These are phyloP conservation scores for Lepus oiostolus DNA, from an alignment of 2,797 vertebrate species.

Conservation along the genomic window DNA sequence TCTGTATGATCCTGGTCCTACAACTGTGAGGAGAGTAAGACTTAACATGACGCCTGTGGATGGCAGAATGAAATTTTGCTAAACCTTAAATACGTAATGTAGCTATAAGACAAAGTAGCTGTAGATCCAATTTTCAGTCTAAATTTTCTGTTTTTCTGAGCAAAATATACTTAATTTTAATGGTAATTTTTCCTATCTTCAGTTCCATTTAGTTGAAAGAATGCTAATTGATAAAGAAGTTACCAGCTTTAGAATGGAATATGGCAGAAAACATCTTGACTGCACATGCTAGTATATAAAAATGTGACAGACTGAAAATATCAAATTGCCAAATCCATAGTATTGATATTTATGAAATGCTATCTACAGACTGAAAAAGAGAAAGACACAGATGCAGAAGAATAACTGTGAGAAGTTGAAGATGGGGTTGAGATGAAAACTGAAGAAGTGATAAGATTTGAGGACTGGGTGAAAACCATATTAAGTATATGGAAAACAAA, in stretches of 20 bases:
- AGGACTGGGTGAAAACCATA: not conserved
- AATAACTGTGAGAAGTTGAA: not conserved
- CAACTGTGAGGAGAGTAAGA: not conserved
- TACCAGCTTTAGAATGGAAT: not conserved
- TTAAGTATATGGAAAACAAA: not conserved
- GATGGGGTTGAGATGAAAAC: not conserved
- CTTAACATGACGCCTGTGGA: not conserved
- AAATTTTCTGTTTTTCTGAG: not conserved
- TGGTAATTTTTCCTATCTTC: not conserved
- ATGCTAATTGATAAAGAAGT: not conserved
- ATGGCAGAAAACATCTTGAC: not conserved
- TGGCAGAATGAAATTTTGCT: not conserved
- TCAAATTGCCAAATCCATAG: not conserved
- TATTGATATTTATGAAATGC: constrained; percentile 33
- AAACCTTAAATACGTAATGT: not conserved
- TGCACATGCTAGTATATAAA: constrained; percentile 18
- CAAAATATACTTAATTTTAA: not conserved
- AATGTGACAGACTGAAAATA: constrained; percentile 41
- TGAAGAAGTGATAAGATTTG: not conserved
- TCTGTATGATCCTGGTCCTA: not conserved
- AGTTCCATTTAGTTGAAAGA: not conserved
- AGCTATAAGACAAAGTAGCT: not conserved
- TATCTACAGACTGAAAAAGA: not conserved
- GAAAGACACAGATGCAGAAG: not conserved
- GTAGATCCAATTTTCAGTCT: not conserved